Evolutionary conservation across 2,888 invertebrate genomes (phyloP), one percentile per base, ranked within the genome.

Genomic region (Microctonus aethiopoides): DNA sequence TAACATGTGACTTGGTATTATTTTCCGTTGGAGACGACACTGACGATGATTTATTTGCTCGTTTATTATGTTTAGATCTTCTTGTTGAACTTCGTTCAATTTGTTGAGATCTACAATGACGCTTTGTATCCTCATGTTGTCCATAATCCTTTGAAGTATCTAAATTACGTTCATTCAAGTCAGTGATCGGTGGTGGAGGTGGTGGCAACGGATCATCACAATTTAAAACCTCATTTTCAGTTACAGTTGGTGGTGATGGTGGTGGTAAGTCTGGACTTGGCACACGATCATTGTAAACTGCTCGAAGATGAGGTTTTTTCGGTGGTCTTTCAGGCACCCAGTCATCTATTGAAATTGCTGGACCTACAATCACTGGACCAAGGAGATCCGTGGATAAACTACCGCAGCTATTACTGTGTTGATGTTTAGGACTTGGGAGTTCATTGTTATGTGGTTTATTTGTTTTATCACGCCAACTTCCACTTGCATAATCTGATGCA

Each of bases 271-370:
- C 91, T 0, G 91, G 91, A 79, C 90, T 90, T 13, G 90, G 89
- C 39, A 89, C 85, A 52, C 90, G 85, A 72, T 89, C 88, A 71
- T 88, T 87, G 77, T 86, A 87, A 39, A 78, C 72, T 1, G 86
- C 86, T 76, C 91, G 83, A 71, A 92, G 87, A 79, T 91, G 90
- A 2, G 93, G 92, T 85, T 93, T 93, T 85, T 94, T 94, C 3
- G 94, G 94, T 11, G 94, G 94, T 75, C 93, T 87, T 77, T 93
- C 93, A 0, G 93, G 92, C 0, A 92, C 91, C 90, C 91, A 92
- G 76, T 91, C 91, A 75, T 91, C 91, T 13, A 91, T 87, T 0
- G 90, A 90, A 80, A 91, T 91, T 0, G 90, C 88, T 0, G 91
- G 89, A 0, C 91, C 91, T 54, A 91, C 87, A 66, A 91, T 91